Evolutionary conservation across 2,113 vertebrate species (phyloP).

Genomic region (Ophiodon elongatus): DNA sequence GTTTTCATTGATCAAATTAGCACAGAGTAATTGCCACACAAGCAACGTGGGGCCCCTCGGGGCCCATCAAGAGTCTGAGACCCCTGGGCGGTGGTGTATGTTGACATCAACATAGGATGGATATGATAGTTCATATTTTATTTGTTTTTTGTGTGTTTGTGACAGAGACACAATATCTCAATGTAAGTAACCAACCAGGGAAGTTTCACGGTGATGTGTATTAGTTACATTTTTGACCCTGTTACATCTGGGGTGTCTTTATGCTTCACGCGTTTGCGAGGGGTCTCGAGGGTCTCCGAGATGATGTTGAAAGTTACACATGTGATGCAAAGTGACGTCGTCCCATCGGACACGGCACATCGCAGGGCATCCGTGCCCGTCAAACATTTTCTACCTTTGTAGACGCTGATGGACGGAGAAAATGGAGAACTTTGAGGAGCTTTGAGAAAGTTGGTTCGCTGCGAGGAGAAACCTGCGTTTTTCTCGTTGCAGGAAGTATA

Average conservation of each 20-base stretch:
- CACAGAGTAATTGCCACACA: constrained; percentile 5
- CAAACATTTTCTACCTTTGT: not conserved
- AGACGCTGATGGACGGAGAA: not conserved
- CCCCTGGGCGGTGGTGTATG: not conserved
- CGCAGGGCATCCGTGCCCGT: not conserved
- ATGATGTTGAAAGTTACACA: too few relatives aligned
- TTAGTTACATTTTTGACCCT: not conserved
- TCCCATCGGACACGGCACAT: too few relatives aligned
- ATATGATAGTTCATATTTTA: not conserved
- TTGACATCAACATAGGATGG: not conserved
- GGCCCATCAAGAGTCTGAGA: fast-evolving
- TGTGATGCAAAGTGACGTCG: too few relatives aligned
- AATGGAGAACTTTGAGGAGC: too few relatives aligned
- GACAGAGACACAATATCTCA: not conserved
- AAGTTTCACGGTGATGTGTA: not conserved
- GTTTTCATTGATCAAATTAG: constrained; percentile 18
- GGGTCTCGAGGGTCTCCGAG: too few relatives aligned
- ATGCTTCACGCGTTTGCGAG: not conserved
- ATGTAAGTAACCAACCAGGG: not conserved
- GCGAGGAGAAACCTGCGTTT: too few relatives aligned
- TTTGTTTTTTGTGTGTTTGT: not conserved
- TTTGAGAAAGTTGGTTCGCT: too few relatives aligned
- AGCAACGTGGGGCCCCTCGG: not conserved
- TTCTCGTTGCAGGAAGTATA: too few relatives aligned
- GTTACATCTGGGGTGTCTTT: too few relatives aligned